These are phyloP conservation scores for Micrastur ruficollis DNA, from an alignment of 2,797 vertebrate species.

Conservation along the genomic window DNA sequence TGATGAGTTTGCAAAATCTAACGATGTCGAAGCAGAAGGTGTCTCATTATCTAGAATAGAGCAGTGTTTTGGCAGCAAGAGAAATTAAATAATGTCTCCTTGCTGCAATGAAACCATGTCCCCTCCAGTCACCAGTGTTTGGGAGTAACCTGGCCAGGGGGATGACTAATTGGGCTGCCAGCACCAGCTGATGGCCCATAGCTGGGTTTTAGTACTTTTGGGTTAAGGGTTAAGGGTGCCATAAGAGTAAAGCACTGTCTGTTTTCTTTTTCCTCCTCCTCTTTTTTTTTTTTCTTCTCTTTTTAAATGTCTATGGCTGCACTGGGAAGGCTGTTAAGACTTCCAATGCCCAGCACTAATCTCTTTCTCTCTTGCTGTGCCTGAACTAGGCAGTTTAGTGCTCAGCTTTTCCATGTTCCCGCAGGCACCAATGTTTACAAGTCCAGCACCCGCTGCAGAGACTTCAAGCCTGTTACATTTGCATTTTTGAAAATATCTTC, in stretches of 20 bases:
- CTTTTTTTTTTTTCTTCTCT: not conserved
- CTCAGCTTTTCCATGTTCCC: not conserved
- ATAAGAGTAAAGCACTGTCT: not conserved
- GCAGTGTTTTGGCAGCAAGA: not conserved
- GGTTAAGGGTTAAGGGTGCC: not conserved
- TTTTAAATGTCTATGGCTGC: not conserved
- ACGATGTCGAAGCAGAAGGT: not conserved
- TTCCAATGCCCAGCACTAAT: not conserved
- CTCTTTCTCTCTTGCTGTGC: not conserved
- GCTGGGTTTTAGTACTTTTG: not conserved
- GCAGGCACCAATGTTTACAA: rapidly evolving
- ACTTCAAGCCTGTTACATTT: too few species aligned
- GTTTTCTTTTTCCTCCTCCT: not conserved
- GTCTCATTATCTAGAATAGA: not conserved
- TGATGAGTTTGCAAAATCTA: not conserved
- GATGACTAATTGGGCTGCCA: not conserved
- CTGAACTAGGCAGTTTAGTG: not conserved
- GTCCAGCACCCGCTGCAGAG: not conserved
- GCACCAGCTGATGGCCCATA: not conserved
- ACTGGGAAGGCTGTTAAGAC: not conserved
- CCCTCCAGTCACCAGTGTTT: not conserved
- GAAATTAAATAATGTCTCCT: not conserved
- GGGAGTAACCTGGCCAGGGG: not conserved
- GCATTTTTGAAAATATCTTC: not conserved
- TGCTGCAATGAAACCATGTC: not conserved